Percentiles rank a stretch among this genome's conserved stretches.
These are phyloP conservation scores for Chalcis sispes DNA, from an alignment of 2,888 invertebrate genomes.

Conservation along the genomic window DNA sequence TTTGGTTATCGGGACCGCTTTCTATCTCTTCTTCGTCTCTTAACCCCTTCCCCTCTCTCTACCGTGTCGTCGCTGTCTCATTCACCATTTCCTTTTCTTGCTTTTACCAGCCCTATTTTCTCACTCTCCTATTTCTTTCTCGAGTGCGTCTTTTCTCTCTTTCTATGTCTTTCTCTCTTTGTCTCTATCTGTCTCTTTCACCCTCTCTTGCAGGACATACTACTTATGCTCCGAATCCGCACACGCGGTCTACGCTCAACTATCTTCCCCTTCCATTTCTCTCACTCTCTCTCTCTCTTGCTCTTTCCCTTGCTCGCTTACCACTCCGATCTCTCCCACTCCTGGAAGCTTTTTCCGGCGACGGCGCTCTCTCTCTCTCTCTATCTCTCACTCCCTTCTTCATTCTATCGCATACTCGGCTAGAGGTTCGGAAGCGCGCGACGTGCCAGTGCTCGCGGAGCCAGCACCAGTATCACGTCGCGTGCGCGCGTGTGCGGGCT, in stretches of 20 bases:
- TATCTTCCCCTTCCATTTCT: background rate
- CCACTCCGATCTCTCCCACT: background rate
- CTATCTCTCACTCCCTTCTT: background rate
- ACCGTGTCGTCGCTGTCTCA: background rate
- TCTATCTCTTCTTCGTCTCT: too few relatives aligned
- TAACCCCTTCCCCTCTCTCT: too few relatives aligned
- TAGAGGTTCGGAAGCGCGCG: constrained; percentile 11
- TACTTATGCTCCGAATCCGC: constrained; percentile 30
- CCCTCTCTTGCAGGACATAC: constrained; percentile 12
- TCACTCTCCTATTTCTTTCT: too few relatives aligned
- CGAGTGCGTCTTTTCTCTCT: background rate
- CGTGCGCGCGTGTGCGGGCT: background rate
- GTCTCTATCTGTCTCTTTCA: background rate
- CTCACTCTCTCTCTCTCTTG: background rate
- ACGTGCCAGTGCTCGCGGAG: constrained; percentile 43
- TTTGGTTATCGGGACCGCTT: too few relatives aligned
- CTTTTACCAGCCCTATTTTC: background rate
- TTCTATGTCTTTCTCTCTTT: background rate
- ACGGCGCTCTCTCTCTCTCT: background rate
- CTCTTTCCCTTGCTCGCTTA: background rate
- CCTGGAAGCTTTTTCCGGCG: background rate
- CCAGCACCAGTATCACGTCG: constrained; percentile 20
- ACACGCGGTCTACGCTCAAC: constrained; percentile 5
- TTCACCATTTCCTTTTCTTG: background rate
- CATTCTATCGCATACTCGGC: background rate